Evolutionary conservation across 2,797 vertebrate genomes (phyloP).

Genomic region (Loriculus beryllinus): DNA sequence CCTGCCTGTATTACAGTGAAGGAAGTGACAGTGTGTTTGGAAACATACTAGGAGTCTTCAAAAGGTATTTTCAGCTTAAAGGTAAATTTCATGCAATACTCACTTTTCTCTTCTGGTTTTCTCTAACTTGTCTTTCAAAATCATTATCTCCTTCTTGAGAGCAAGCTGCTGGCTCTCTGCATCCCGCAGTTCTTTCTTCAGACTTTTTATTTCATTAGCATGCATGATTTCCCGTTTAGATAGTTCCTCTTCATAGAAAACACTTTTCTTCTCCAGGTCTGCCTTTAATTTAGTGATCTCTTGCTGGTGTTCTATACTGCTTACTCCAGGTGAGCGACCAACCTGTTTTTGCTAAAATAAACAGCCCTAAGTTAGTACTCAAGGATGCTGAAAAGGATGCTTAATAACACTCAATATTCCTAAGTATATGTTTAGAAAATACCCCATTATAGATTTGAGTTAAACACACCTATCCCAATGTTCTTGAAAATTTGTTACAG

Average conservation of each 20-base stretch:
- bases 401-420: neutral
- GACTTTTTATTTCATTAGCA: slow-evolving; percentile 85
- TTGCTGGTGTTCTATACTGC: slow-evolving; percentile 87
- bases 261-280: slow-evolving; percentile 92
- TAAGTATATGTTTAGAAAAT: neutral
- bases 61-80: neutral
- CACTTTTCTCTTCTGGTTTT: slow-evolving; percentile 94
- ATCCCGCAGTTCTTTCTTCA: slow-evolving; percentile 93
- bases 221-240: slow-evolving; percentile 87
- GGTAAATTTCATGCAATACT: neutral
- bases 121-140: slow-evolving; percentile 97
- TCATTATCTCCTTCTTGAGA: slow-evolving; percentile 94
- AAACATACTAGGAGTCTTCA: neutral
- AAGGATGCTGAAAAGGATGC: neutral
- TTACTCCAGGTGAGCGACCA: slow-evolving; percentile 82
- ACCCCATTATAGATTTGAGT: neutral
- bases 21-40: neutral
- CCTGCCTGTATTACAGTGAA: neutral
- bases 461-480: neutral
- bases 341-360: slow-evolving; percentile 85
- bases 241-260: slow-evolving; percentile 91
- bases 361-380: slow-evolving; percentile 37
- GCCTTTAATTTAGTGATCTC: slow-evolving; percentile 89
- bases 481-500: neutral
- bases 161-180: slow-evolving; percentile 93